A percentile compares a stretch with the other conserved stretches of the same genome.
Conservation (phyloP, 2,888 invertebrate genomes). For the Conomelus anceps region DNA sequence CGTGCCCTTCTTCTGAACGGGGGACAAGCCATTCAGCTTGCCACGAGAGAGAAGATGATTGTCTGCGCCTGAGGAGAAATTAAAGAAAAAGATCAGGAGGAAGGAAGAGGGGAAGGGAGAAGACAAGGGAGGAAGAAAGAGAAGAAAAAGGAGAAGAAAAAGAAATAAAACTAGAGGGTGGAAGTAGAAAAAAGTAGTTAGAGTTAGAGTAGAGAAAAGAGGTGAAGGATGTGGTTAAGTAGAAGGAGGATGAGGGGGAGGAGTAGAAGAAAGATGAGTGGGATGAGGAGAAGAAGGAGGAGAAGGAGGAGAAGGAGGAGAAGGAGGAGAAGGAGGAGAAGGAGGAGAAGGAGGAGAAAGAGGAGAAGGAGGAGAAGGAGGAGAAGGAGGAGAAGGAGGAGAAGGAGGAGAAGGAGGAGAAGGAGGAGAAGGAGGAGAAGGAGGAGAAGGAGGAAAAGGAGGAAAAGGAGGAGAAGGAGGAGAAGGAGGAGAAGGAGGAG, state of each 20-base stretch:
- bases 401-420: constrained; percentile 32
- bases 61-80: no score
- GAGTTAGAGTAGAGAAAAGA: background rate
- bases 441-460: constrained; percentile 39
- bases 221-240: background rate
- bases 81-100: background rate
- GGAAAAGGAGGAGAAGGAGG: constrained; percentile 41
- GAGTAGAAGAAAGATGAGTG: background rate
- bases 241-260: background rate
- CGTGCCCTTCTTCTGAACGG: no score
- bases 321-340: background rate
- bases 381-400: background rate
- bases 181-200: no score
- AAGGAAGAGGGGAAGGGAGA: background rate
- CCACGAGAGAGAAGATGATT: no score
- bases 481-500: constrained; percentile 26
- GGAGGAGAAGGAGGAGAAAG: background rate
- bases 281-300: background rate
- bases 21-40: no score
- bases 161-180: background rate
- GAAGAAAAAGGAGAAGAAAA: background rate
- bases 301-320: background rate
- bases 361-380: background rate
- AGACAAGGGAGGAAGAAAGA: background rate
- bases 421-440: constrained; percentile 37